These are phyloP conservation scores for Rattus norvegicus DNA, from an alignment of 2,113 vertebrate species.

Conservation along the genomic window DNA sequence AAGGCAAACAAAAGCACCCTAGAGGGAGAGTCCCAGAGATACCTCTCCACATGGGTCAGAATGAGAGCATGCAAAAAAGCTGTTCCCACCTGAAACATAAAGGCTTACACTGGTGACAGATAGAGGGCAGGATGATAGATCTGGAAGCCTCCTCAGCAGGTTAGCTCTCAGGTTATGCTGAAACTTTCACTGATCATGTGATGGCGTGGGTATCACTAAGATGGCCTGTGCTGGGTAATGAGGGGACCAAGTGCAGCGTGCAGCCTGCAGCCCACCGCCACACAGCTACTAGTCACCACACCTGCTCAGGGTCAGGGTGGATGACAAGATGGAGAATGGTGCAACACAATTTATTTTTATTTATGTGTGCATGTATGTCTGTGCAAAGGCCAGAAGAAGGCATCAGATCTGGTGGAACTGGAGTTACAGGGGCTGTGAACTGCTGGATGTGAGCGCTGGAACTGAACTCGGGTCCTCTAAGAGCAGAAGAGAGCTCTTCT, in stretches of 20 bases:
- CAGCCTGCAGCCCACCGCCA: fast-evolving
- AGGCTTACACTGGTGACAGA: not conserved
- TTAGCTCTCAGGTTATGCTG: not conserved
- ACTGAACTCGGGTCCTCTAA: too few species aligned
- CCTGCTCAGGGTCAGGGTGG: not conserved
- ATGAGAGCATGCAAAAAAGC: not conserved
- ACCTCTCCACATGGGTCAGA: not conserved
- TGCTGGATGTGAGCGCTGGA: too few species aligned
- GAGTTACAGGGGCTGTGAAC: not conserved
- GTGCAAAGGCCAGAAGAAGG: not conserved
- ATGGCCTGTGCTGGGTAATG: not conserved
- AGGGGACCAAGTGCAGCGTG: too few species aligned
- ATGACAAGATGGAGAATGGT: not conserved
- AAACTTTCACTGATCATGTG: fast-evolving
- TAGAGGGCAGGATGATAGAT: not conserved
- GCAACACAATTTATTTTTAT: not conserved
- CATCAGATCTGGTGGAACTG: not conserved
- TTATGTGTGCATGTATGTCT: not conserved
- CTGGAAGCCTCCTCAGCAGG: fast-evolving
- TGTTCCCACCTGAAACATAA: not conserved
- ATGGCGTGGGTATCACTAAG: fast-evolving
- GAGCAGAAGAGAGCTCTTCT: too few species aligned
- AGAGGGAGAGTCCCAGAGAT: not conserved
- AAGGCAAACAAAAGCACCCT: not conserved
- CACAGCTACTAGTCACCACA: not conserved